Evolutionary conservation across 2,113 vertebrate genomes (phyloP).

Genomic region (Istiophorus platypterus): DNA sequence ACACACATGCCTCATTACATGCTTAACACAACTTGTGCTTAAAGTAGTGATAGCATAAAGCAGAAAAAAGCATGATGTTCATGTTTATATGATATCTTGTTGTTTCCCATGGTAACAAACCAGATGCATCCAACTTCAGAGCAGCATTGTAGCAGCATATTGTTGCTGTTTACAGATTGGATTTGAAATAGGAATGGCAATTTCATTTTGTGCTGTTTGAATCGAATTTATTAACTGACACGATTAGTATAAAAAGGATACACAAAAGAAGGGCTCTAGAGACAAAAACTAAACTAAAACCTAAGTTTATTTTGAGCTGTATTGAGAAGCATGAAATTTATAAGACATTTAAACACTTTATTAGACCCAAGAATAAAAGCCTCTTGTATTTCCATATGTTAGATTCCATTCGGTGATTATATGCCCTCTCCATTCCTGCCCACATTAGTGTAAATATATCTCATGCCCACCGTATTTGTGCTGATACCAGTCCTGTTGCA

Average conservation of each 20-base stretch:
- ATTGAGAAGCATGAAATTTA: neutral
- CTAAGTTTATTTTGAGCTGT: neutral
- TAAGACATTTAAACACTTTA: neutral
- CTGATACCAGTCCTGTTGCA: neutral
- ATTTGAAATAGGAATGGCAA: neutral
- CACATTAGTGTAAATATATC: slow-evolving; percentile 17
- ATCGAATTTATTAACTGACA: neutral
- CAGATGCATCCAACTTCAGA: slow-evolving; percentile 47
- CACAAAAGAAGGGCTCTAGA: neutral
- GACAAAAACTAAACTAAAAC: neutral
- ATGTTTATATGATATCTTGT: slow-evolving; percentile 44
- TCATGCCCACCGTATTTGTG: neutral
- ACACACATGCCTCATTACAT: neutral
- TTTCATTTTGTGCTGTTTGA: slow-evolving; percentile 16
- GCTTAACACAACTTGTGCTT: neutral
- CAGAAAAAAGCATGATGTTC: neutral
- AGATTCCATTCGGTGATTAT: neutral
- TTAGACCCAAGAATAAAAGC: neutral
- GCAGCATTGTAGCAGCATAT: slow-evolving; percentile 13
- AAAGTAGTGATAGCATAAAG: neutral
- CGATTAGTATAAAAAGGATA: neutral
- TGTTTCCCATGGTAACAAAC: slow-evolving; percentile 44
- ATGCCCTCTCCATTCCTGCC: neutral
- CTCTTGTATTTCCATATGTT: slow-evolving; percentile 8
- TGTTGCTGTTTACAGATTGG: slow-evolving; percentile 27